Base-by-base conservation (phyloP, 2,888 invertebrate species). In the Spilarctia lutea region DNA sequence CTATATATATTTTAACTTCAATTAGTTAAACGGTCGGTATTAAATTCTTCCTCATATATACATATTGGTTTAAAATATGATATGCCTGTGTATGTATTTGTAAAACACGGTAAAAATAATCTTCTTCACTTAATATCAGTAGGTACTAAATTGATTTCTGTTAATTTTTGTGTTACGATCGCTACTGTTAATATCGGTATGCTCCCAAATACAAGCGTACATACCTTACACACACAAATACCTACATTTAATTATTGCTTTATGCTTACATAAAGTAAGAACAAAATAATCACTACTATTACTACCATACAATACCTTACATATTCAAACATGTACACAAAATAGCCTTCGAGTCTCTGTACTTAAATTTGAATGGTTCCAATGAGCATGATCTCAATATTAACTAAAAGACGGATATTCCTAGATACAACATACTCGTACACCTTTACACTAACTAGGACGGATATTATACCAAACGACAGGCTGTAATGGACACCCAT, bases 391-490 rank as follows among this genome's bases (percentile, higher is more conserved):
- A 13, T 27, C 13, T 60, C 13, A 60, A 60, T 27, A 27, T n/a
- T 60, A 16, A 30, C 27, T 33, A 24, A 18, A n/a, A 33, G 33
- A 48, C 65, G 42, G n/a, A 30, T 2, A 35, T 48, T 16, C 48
- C 13, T 27, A 66, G 52, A 72, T 39, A 52, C 24, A 16, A 27
- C 27, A 18, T 13, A n/a, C n/a, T n/a, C n/a, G n/a, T n/a, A 33
- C 48, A 27, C 48, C 56, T n/a, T 66, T 16, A 18, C 6, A 16
- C n/a, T 70, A 35, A 68, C 48, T 52, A 65, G 71, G 13, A n/a
- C 35, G 18, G 73, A 74, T 74, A 82, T 81, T 82, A 74, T 71
- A 74, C 77, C 69, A 77, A 76, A 71, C 70, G 79, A 66, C 75
- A 74, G 8, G 63, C 35, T 27, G 65, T 72, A 75, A 66, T 74